Base-by-base conservation (phyloP, 2,888 invertebrate genomes). In the Polydrusus pterygomalis region DNA sequence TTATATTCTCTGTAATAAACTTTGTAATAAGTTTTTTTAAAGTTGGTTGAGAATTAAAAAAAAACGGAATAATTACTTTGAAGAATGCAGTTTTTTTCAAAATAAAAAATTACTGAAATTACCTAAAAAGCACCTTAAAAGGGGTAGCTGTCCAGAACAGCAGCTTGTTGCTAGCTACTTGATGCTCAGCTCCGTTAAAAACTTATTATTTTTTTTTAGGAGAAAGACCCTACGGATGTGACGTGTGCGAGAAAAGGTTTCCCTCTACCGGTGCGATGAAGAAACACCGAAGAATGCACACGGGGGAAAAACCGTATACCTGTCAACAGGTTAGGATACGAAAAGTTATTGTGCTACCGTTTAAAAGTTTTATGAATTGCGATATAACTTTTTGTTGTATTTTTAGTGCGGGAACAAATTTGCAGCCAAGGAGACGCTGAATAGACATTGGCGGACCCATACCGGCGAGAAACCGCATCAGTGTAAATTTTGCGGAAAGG, bases 351-450 rank as follows among this genome's bases (percentile, higher is more conserved):
- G 30, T 20, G 2, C 1, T 18, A 20, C n/a, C 8, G 17, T 51
- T 45, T 9, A 30, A 17, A 10, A 25, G 2, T 49, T n/a, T 25
- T 30, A n/a, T 65, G 13, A 47, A 0, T 65, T 43, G n/a, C 10
- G 30, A 6, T 30, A 30, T 8, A 40, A 65, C 8, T 54, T 30
- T 54, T 18, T 56, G 51, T 75, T 56, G 54, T 70, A 64, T 85
- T 88, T 68, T 85, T 86, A 95, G 94, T 96, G 96, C 82, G 90
- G 91, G 47, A 93, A 93, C 85, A 91, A 90, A 69, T 96, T 96
- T 83, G 93, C 92, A 68, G 95, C 96, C 0, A 93, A 95, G 81
- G 96, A 96, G 85, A 96, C 96, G 80, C 80, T 87, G 63, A 83
- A 88, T 85, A 83, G 88, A 15, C 88, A 88, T 70, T 80, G 85